Percentiles rank a stretch among this genome's conserved stretches.
Evolutionary conservation across 2,888 invertebrate genomes (phyloP).

Genomic region (Cartodere bifasciata): DNA sequence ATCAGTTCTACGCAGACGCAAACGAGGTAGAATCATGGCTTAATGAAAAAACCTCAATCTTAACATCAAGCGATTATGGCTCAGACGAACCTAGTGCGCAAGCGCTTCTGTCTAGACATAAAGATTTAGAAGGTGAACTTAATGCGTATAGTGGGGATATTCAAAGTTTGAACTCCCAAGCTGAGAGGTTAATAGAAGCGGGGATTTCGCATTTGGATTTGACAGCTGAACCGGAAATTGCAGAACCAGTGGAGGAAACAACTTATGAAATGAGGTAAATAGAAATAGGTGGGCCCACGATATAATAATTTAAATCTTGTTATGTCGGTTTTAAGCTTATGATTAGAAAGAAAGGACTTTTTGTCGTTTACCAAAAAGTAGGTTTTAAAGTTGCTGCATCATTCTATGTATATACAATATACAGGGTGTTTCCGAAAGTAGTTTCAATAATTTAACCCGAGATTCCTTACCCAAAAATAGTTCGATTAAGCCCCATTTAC

Average conservation of each 20-base stretch:
- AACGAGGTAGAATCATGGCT: conserved; percentile 98
- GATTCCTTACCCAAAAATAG: too few relatives aligned
- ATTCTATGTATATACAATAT: too few relatives aligned
- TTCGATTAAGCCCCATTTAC: too few relatives aligned
- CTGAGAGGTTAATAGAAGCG: conserved; percentile 58
- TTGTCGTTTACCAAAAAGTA: too few relatives aligned
- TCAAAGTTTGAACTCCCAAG: conserved; percentile 60
- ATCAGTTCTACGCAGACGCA: conserved; percentile 94
- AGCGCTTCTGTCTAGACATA: conserved; percentile 76
- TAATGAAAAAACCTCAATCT: conserved; percentile 87
- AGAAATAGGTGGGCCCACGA: too few relatives aligned
- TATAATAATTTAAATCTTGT: too few relatives aligned
- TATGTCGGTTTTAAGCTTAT: too few relatives aligned
- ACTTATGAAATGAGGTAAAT: conserved; percentile 31
- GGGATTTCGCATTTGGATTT: conserved; percentile 60
- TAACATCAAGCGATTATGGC: conserved; percentile 75
- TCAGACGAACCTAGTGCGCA: conserved; percentile 82
- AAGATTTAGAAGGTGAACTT: conserved; percentile 77
- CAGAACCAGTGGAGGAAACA: conserved; percentile 52
- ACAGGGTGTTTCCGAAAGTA: too few relatives aligned
- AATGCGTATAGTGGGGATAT: conserved; percentile 82
- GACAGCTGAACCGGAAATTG: conserved; percentile 50
- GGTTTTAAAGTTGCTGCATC: too few relatives aligned
- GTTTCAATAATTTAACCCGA: too few relatives aligned
- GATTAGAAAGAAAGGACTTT: too few relatives aligned